Conservation (phyloP, 2,888 invertebrate species). For the Molanna angustata region DNA sequence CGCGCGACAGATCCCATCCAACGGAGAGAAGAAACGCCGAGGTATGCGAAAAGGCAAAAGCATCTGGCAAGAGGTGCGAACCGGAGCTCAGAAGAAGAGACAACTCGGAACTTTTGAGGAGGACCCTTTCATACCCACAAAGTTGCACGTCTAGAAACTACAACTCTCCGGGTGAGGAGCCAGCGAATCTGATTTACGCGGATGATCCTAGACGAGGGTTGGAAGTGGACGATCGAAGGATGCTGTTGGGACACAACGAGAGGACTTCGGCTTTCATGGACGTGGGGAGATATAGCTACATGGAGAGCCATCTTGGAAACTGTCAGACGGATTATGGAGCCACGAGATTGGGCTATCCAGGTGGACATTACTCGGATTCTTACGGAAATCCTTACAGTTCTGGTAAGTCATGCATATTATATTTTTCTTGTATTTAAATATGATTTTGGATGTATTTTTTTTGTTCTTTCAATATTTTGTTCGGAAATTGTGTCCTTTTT, state of each 20-base stretch:
- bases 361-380: conserved; percentile 13
- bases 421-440: conserved; percentile 4
- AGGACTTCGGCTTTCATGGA: conserved; percentile 20
- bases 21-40: conserved; percentile 37
- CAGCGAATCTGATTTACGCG: too few relatives aligned
- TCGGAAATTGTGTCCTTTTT: too few relatives aligned
- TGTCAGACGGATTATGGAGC: background rate
- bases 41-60: conserved; percentile 14
- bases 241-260: conserved; percentile 8
- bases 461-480: background rate
- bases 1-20: conserved; percentile 41
- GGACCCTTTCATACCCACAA: too few relatives aligned
- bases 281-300: conserved; percentile 17
- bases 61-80: conserved; percentile 14
- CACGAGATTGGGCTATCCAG: background rate
- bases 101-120: too few relatives aligned
- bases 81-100: too few relatives aligned
- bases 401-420: conserved; percentile 13
- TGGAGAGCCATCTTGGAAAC: background rate
- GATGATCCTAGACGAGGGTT: too few relatives aligned
- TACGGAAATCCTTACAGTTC: conserved; percentile 17
- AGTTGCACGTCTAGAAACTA: too few relatives aligned
- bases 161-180: too few relatives aligned
- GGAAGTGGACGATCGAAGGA: too few relatives aligned
- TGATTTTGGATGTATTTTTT: background rate